Evolutionary conservation across 2,113 vertebrate species (phyloP).

Genomic region (Perca schrenkii): DNA sequence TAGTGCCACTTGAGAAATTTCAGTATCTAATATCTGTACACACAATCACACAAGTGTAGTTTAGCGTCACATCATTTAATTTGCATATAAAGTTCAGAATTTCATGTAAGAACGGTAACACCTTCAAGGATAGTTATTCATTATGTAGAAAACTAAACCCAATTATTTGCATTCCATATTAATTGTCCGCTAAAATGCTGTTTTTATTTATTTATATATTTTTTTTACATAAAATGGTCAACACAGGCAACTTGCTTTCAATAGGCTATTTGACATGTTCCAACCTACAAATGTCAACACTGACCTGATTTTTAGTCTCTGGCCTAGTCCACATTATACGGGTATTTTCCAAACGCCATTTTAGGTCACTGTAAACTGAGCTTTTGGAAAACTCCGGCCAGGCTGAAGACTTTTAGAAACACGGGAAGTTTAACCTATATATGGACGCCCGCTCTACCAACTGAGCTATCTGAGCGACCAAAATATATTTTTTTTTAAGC

Average conservation of each 20-base stretch:
- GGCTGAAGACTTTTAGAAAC: no score
- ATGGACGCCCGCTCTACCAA: no score
- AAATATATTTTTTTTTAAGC: no score
- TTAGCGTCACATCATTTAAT: background rate
- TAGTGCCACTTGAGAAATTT: background rate
- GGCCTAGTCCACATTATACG: no score
- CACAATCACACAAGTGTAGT: no score
- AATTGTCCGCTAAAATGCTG: background rate
- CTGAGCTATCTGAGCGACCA: no score
- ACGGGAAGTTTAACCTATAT: no score
- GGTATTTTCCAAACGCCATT: no score
- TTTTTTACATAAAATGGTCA: background rate
- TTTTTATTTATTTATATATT: no score
- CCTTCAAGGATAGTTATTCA: background rate
- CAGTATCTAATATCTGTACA: no score
- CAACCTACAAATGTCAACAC: background rate
- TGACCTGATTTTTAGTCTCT: background rate
- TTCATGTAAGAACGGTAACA: background rate
- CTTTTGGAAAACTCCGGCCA: no score
- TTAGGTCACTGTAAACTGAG: no score
- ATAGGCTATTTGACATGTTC: background rate
- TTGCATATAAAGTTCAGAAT: background rate
- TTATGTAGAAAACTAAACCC: background rate
- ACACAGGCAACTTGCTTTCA: background rate
- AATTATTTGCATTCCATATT: background rate